A percentile compares a stretch with the other conserved stretches of the same genome.
These are phyloP conservation scores for Tridacna crocea DNA, from an alignment of 2,888 invertebrate genomes.

Conservation along the genomic window DNA sequence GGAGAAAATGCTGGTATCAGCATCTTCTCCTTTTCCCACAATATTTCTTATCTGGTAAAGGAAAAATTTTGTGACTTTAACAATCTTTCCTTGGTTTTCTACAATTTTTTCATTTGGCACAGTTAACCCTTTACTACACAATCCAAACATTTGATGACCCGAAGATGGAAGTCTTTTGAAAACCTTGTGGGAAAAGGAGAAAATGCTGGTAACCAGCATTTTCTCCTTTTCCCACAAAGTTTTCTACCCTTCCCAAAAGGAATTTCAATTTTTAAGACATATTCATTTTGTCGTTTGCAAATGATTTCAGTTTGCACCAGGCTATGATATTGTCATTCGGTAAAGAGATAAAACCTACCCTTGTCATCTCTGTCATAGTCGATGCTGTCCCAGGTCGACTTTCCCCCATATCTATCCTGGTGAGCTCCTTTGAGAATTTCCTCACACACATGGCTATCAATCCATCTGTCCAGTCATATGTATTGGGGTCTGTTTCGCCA, in stretches of 20 bases:
- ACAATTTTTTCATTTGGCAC: too few relatives aligned
- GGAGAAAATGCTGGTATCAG: not conserved
- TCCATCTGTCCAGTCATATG: constrained; percentile 84
- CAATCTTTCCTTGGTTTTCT: too few relatives aligned
- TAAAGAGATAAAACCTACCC: constrained; percentile 52
- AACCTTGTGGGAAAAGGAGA: not conserved
- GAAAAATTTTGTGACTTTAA: too few relatives aligned
- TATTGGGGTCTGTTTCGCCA: constrained; percentile 83
- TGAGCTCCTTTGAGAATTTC: constrained; percentile 77
- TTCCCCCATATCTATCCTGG: constrained; percentile 51
- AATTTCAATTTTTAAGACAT: too few relatives aligned
- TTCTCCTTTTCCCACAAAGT: not conserved
- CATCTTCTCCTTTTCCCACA: not conserved
- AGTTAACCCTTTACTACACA: too few relatives aligned
- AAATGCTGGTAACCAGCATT: not conserved
- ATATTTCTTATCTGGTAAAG: too few relatives aligned
- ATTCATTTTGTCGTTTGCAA: too few relatives aligned
- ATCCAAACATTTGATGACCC: too few relatives aligned
- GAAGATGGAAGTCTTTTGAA: too few relatives aligned
- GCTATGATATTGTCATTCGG: too few relatives aligned
- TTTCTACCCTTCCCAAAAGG: too few relatives aligned
- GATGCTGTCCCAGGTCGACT: constrained; percentile 65
- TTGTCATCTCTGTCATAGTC: constrained; percentile 59
- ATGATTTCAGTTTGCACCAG: too few relatives aligned
- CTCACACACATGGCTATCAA: constrained; percentile 82